Conservation (phyloP, 1,140 invertebrate species). For the Bombus balteatus region DNA sequence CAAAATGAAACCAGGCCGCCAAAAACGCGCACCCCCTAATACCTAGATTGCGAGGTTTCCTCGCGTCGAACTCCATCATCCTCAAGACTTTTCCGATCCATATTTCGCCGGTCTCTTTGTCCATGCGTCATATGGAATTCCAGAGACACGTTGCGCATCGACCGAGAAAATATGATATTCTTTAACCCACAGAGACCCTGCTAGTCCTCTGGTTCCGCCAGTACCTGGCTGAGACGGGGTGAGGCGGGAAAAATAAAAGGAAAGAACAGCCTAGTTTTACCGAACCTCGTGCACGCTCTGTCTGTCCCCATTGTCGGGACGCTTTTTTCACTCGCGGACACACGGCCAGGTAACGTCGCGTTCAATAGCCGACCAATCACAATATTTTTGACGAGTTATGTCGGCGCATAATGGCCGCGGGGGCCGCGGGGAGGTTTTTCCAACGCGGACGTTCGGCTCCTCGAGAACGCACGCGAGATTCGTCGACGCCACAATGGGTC, state of each 20-base stretch:
- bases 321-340: constrained; percentile 11
- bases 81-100: constrained; percentile 45
- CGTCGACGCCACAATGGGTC: constrained; percentile 74
- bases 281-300: constrained; percentile 9
- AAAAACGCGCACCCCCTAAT: constrained; percentile 18
- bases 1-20: background rate
- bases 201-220: background rate
- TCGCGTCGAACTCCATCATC: constrained; percentile 57
- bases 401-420: constrained; percentile 75
- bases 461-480: constrained; percentile 43
- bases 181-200: constrained; percentile 34
- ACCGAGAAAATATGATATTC: constrained; percentile 69
- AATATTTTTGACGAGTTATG: constrained; percentile 84
- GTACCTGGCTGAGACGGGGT: background rate
- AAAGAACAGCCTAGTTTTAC: constrained; percentile 53
- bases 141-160: constrained; percentile 64
- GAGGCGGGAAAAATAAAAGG: background rate
- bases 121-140: constrained; percentile 53
- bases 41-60: background rate
- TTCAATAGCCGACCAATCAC: constrained; percentile 80
- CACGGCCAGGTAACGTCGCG: constrained; percentile 79
- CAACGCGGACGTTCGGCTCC: constrained; percentile 47
- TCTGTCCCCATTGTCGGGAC: constrained; percentile 58
- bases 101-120: constrained; percentile 42
- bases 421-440: constrained; percentile 45